These are phyloP conservation scores for Rhynchonycteris naso DNA, from an alignment of 2,797 vertebrate genomes.

Conservation along the genomic window DNA sequence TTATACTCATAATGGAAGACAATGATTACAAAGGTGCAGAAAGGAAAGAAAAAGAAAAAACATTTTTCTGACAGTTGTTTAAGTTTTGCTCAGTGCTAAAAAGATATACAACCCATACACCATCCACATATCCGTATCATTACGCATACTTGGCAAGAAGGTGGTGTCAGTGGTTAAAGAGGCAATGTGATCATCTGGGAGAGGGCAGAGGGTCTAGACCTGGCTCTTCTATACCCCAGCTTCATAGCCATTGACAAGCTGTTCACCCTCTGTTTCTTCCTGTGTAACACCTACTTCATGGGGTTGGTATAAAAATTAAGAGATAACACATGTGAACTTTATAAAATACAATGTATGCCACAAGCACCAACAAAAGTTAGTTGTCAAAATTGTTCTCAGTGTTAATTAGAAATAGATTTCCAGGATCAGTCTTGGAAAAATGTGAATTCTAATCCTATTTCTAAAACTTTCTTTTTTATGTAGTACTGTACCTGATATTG, in stretches of 20 bases:
- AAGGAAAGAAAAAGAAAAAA: not conserved
- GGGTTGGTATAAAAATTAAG: not conserved
- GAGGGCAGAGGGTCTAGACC: not conserved
- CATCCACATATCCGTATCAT: not conserved
- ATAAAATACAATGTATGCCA: not conserved
- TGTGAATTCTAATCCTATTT: not conserved
- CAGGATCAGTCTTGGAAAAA: not conserved
- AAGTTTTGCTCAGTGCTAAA: not conserved
- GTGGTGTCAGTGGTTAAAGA: not conserved
- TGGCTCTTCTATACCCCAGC: not conserved
- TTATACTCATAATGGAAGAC: not conserved
- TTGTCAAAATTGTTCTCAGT: not conserved
- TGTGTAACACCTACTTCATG: not conserved
- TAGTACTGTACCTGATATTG: not conserved
- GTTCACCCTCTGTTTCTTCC: not conserved
- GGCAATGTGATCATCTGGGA: not conserved
- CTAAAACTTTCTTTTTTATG: not conserved
- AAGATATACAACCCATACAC: not conserved
- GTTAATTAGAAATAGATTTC: slow-evolving; percentile 25
- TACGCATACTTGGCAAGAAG: not conserved
- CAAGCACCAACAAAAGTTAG: not conserved
- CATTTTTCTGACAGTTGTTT: not conserved
- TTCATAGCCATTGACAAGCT: not conserved
- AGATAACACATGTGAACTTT: not conserved
- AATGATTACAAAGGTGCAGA: not conserved